Base-by-base conservation (phyloP, 2,797 vertebrate genomes). In the Taenioides sp. region DNA sequence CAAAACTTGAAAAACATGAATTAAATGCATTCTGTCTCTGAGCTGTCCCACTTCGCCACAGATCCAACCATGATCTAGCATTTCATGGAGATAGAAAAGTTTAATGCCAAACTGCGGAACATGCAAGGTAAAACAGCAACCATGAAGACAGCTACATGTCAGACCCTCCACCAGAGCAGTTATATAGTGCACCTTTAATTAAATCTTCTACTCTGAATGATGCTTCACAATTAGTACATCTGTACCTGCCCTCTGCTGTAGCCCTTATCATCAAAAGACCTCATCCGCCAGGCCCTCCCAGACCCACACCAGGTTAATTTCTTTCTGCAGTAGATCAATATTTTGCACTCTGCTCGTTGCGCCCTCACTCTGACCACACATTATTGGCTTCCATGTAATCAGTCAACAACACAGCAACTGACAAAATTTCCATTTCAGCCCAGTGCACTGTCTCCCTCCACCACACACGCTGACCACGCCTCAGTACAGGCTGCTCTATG, bases 301-400 rank as follows among this genome's bases (percentile, higher is more conserved):
- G 43, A 20, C 18, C 1, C 72, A 59, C 70, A 70, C 20, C 57
- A 67, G 67, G 31, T 20, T 22, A 0, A 43, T 54, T 18, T 65
- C 25, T 58, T 65, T n/a, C 55, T 69, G 16, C 40, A 65, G 43
- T 68, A 28, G n/a, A 83, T 78, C 77, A 47, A 62, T 79, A 63
- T 69, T 72, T 71, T 67, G 9, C 23, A 28, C 12, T 47, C 50
- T 62, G 63, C 63, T 25, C 40, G 54, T 43, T 55, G 62, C 34
- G 63, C 0, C 31, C 47, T 49, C 43, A 59, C 52, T 69, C 65
- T 47, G 52, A 60, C 50, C 68, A 67, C 66, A 74, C 69, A 63
- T 77, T 65, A 80, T 78, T 76, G 74, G 11, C 20, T 73, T 57
- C 72, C 50, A 74, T 82, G 74, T 69, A 80, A 85, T 77, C 72